Base-by-base conservation (phyloP, 35 echinoderm and acorn worm genomes). In the Chiridota heheva region DNA sequence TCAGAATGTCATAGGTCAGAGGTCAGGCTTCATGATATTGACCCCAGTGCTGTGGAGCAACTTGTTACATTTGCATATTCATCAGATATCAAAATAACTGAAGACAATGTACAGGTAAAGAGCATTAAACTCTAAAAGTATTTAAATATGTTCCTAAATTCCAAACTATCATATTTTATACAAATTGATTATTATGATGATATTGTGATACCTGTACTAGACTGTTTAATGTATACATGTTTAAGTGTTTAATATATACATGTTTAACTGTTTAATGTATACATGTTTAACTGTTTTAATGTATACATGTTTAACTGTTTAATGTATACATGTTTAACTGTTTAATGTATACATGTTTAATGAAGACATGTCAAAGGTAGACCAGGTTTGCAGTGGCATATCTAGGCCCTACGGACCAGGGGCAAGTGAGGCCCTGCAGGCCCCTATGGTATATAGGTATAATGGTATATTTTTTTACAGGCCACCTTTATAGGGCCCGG, bases 51-150 rank as follows among this genome's bases (percentile, higher is more conserved):
- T 58, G 84, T 91, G 12, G 88, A 91, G 56, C 84, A 78, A 24
- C 84, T 97, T 15, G 89, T 97, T 8, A 53, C 60, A 38, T 97
- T 97, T 88, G 93, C 93, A 10, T 97, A 97, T 70, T 91, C 93
- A 18, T 72, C 93, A 36, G 88, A 91, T 35, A 91, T 97, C 25
- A 84, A 69, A 57, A 91, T 97, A 49, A 91, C 83, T 42, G 93
- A 97, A 48, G 80, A 86, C 39, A 97, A 91, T 85, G 88, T 97
- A 31, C 93, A 97, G 88, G 93, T 97, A 81, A 62, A 20, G 1
- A 24, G 7, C 40, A 39, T 44, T 28, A 42, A 67, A 12, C 6
- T 28, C 3, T 28, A 28, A 34, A 34, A 17, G 17, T 67, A 28
- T 36, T 67, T 34, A 3, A 10, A 34, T 67, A 6, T 16, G 17